A percentile compares a stretch with the other conserved stretches of the same genome.
Conservation (phyloP, 2,888 invertebrate species). For the Latrodectus elegans region DNA sequence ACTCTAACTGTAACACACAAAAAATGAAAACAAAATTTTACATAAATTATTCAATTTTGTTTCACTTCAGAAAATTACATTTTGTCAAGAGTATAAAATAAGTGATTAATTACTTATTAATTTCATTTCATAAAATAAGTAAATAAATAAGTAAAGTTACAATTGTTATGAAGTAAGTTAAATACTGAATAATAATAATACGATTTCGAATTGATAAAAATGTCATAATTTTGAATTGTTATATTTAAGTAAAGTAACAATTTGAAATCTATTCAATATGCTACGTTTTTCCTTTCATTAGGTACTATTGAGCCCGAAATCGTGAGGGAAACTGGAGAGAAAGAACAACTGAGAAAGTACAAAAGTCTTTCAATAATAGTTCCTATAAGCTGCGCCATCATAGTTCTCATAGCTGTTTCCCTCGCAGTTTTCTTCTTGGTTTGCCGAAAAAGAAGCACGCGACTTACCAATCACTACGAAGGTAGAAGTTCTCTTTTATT, state of each 20-base stretch:
- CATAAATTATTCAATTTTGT: no score
- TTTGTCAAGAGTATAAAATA: no score
- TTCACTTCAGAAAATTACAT: no score
- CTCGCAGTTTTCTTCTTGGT: constrained; percentile 67
- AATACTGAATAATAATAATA: no score
- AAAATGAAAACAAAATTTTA: no score
- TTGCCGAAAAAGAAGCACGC: constrained; percentile 51
- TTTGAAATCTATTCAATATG: not conserved
- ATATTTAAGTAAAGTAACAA: not conserved
- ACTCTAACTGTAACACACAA: no score
- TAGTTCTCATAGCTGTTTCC: constrained; percentile 69
- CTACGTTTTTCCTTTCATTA: not conserved
- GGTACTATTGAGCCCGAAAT: constrained; percentile 62
- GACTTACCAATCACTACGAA: constrained; percentile 63
- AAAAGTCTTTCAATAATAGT: constrained; percentile 70
- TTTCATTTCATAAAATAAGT: no score
- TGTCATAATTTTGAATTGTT: no score
- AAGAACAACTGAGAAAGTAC: constrained; percentile 49
- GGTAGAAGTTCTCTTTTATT: constrained; percentile 22
- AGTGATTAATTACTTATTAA: no score
- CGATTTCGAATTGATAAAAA: no score
- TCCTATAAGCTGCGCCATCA: constrained; percentile 70
- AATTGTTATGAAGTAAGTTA: no score
- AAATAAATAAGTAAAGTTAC: no score
- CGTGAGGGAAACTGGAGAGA: constrained; percentile 59